Evolutionary conservation across 1,140 invertebrate species (phyloP), one percentile per base, ranked within the genome.

Genomic region (Drosophila obscura): DNA sequence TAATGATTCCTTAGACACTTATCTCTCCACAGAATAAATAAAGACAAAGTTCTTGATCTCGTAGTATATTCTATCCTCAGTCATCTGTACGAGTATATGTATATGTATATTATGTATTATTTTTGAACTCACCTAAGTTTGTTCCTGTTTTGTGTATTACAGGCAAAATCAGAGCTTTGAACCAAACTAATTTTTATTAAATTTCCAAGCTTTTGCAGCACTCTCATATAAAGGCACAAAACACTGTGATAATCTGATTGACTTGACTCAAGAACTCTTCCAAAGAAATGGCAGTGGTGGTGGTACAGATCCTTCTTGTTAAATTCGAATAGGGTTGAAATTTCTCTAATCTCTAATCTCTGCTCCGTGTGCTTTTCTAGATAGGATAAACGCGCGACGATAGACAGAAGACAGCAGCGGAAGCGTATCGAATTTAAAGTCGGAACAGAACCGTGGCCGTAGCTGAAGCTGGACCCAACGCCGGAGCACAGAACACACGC

Each of bases 401-500:
- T 69, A 39, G 43, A 24, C 51, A 72, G 39, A 61, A 62, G 31
- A 72, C 57, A 62, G 11, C 66, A 57, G 66, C 44, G 7, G 51
- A n/a, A 31, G 8, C 35, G 35, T 39, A 52, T 49, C 19, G 66
- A 35, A 16, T 46, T 55, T 44, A 51, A 6, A 51, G 50, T 60
- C 55, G 45, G 45, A 65, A 51, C 45, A 31, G 61, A 66, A 58
- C 67, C 65, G 15, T 58, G 65, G 51, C 26, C 39, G 59, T 48
- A 52, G 44, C 49, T 62, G 49, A 13, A 51, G 15, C 41, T 55
- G 53, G 43, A 50, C 39, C 35, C 63, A 59, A 46, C 45, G 57
- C 45, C 61, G 56, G 63, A 56, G 53, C 73, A 76, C 56, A 58
- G 58, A 64, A 56, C 59, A 66, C 56, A 61, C 72, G 35, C 72